Percentiles rank a stretch among this genome's conserved stretches.
Evolutionary conservation across 2,113 vertebrate species (phyloP).

Genomic region (Barnardius zonarius): DNA sequence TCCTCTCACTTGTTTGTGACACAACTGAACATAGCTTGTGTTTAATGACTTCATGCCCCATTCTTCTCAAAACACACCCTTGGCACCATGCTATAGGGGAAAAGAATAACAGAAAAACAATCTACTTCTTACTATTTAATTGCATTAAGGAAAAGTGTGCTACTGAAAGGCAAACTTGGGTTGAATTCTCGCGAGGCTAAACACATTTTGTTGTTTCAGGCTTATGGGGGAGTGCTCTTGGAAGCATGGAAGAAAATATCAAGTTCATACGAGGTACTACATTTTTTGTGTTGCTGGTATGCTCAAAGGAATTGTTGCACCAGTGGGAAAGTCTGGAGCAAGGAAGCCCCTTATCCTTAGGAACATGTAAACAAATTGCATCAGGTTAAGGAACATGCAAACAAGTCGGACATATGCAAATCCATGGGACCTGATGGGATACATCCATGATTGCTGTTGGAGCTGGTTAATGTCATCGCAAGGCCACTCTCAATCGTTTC

Average conservation of each 20-base stretch:
- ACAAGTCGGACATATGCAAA: background rate
- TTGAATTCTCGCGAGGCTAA: background rate
- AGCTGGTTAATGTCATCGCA: background rate
- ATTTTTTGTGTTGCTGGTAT: background rate
- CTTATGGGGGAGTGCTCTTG: background rate
- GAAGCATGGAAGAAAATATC: background rate
- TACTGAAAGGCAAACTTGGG: background rate
- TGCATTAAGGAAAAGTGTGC: background rate
- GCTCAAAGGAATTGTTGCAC: background rate
- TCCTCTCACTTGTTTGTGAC: background rate
- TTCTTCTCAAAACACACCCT: background rate
- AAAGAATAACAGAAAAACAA: background rate
- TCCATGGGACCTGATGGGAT: background rate
- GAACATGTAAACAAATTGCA: background rate
- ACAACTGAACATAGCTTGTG: background rate
- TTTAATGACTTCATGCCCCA: background rate
- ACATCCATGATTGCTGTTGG: background rate
- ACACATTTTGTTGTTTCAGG: background rate
- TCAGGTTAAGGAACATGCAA: background rate
- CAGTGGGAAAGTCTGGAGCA: background rate
- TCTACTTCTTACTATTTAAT: background rate
- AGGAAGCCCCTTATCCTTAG: background rate
- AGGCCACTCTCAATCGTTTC: background rate
- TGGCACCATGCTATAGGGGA: background rate
- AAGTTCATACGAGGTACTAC: background rate